Base-by-base conservation (phyloP, 2,113 vertebrate genomes). In the Pseudois nayaur region DNA sequence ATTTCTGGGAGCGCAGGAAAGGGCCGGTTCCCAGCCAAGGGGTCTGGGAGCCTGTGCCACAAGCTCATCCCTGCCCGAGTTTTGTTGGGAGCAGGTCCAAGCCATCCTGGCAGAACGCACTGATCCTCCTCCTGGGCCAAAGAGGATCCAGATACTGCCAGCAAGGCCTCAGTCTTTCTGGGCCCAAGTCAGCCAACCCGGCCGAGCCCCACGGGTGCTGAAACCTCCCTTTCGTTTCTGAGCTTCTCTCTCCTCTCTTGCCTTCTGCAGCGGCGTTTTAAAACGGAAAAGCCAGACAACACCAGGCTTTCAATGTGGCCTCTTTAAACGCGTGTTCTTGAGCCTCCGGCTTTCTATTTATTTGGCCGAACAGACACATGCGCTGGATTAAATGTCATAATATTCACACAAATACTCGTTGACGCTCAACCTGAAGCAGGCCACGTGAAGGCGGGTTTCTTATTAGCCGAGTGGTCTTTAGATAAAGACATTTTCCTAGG, bases 191-290 rank as follows among this genome's bases (percentile, higher is more conserved):
- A 89, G 45, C 43, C 50, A 60, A 17, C 54, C 78, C 29, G 36
- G 92, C 9, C 4, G 3, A 48, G 16, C 27, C 33, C 31, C 0
- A 0, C 0, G 29, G 33, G 48, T 43, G 54, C 67, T 0, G 2
- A 76, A 55, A 50, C n/a, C 62, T 67, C 60, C 13, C 62, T 89
- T 97, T 97, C 60, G 45, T 92, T 98, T 93, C 83, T 95, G 43
- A 23, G 50, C 45, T 83, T 71, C 55, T 87, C 50, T 64, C 19
- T 87, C 55, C 16, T n/a, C 50, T 67, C 40, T 21, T 16, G 84
- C 50, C 52, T 82, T 81, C 12, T 36, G 74, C 33, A 21, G 78
- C 45, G 3, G 11, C 21, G 50, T 90, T 95, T 94, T 33, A 67
- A 64, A 97, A 98, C 92, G 83, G 83, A 97, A 97, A 91, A 40